phyloP scores from a whole-genome alignment of 1,140 invertebrate genomes.

The Zeugodacus cucurbitae region DNA sequence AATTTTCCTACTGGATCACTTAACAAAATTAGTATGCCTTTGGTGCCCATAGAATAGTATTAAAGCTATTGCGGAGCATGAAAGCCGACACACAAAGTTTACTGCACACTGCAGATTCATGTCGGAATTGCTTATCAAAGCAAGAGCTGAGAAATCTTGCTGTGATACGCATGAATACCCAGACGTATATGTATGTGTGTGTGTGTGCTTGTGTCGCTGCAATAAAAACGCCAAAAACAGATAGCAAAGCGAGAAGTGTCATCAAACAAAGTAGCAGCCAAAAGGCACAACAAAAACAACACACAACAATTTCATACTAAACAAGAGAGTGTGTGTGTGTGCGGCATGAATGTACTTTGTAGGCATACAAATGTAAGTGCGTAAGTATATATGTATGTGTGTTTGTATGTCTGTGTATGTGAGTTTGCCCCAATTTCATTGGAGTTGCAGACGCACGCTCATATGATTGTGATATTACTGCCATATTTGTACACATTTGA shows the following conservation, averaged over 20 bases:
- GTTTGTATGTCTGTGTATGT: background rate
- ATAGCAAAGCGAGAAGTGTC: background rate
- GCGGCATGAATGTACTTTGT: background rate
- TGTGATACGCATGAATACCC: background rate
- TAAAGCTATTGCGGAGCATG: background rate
- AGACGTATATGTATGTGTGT: background rate
- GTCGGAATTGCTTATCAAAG: slow-evolving; percentile 30
- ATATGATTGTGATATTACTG: background rate
- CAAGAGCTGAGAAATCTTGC: slow-evolving; percentile 3
- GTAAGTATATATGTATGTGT: background rate
- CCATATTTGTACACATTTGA: slow-evolving; percentile 13
- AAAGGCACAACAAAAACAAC: background rate
- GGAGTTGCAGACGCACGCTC: background rate
- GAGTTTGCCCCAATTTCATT: background rate
- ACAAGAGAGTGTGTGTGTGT: background rate
- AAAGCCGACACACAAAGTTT: background rate
- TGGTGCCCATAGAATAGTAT: background rate
- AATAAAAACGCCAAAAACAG: slow-evolving; percentile 17
- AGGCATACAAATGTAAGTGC: background rate
- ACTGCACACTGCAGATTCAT: background rate
- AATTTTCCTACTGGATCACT: background rate
- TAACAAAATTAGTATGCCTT: background rate
- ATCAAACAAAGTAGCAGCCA: background rate
- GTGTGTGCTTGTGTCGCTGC: background rate
- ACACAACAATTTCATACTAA: background rate